These are phyloP conservation scores for Clistopyga incitator DNA, from an alignment of 2,888 invertebrate species.

Conservation along the genomic window DNA sequence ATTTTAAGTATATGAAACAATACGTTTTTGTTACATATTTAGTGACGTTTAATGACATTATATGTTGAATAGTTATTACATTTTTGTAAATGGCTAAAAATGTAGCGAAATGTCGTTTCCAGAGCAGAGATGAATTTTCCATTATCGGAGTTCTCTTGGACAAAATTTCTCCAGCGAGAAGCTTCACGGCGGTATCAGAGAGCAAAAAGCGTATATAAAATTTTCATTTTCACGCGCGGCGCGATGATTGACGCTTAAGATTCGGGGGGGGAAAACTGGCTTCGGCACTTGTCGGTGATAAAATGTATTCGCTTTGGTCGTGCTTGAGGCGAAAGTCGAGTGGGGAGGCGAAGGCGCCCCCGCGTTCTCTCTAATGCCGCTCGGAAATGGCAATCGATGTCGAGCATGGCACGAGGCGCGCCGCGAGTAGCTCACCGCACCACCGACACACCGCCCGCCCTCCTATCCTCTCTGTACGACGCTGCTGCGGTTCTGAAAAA, in stretches of 20 bases:
- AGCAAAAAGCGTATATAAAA: not conserved
- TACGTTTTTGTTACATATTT: too few relatives aligned
- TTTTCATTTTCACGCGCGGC: slow-evolving; percentile 9
- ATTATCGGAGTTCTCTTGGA: not conserved
- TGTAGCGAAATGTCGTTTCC: too few relatives aligned
- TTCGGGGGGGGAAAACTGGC: not conserved
- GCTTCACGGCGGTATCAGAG: not conserved
- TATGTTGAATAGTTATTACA: not conserved
- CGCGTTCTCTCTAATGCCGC: slow-evolving; percentile 29
- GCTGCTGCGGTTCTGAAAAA: slow-evolving; percentile 36
- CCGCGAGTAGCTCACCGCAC: not conserved
- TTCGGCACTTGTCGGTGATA: slow-evolving; percentile 12
- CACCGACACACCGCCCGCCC: not conserved
- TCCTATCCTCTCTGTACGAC: slow-evolving; percentile 7
- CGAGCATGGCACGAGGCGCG: slow-evolving; percentile 4
- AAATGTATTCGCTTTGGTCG: slow-evolving; percentile 30
- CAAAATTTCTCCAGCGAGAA: not conserved
- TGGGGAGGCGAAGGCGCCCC: slow-evolving; percentile 11
- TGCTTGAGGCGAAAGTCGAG: slow-evolving; percentile 13
- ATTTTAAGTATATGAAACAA: too few relatives aligned
- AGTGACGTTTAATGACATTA: too few relatives aligned
- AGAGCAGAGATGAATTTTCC: not conserved
- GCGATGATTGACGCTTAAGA: slow-evolving; percentile 20
- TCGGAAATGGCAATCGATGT: slow-evolving; percentile 51
- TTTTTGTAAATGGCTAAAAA: not conserved